Evolutionary conservation across 2,888 invertebrate species (phyloP), one percentile per base, ranked within the genome.

Genomic region (Andrena bicolor): DNA sequence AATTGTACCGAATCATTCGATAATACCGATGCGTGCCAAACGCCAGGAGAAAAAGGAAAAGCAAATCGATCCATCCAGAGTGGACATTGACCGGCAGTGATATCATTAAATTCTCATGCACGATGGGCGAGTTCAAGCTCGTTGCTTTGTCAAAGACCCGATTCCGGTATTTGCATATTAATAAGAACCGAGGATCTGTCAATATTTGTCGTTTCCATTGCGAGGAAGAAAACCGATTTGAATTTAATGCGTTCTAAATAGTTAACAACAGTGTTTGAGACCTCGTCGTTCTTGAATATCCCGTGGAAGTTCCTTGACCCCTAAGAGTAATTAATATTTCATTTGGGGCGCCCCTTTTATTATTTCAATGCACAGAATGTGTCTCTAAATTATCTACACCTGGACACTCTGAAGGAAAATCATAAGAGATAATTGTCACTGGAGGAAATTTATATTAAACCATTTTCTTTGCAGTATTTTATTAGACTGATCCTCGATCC

Each of bases 51-150:
- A 73, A 83, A 83, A 75, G 63, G 48, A 83, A 80, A 81, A 80
- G 48, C n/a, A 23, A 51, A 89, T 88, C 89, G 87, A 89, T 87
- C 79, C 64, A 28, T 10, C 32, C 13, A 28, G 5, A 56, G 58
- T 88, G 87, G 87, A 87, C 87, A 81, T 76, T 88, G 89, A 87
- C 89, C 87, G 76, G 79, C 61, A 80, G 73, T 69, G 76, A 68
- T 80, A 69, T 63, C 35, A 86, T 81, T 75, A 73, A 87, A 74
- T 73, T 78, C 48, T 77, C 60, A 82, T 80, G 49, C 64, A 58
- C 6, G 48, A 66, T 66, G 23, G 66, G 61, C 56, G 41, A 63
- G 64, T 60, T 58, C 66, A 79, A 68, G 63, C 76, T 66, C 23
- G 23, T 72, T 28, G 26, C 53, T 35, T 68, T 51, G 23, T 58